Evolutionary conservation across 2,113 vertebrate genomes (phyloP).

Genomic region (Cephalopholis sonnerati): DNA sequence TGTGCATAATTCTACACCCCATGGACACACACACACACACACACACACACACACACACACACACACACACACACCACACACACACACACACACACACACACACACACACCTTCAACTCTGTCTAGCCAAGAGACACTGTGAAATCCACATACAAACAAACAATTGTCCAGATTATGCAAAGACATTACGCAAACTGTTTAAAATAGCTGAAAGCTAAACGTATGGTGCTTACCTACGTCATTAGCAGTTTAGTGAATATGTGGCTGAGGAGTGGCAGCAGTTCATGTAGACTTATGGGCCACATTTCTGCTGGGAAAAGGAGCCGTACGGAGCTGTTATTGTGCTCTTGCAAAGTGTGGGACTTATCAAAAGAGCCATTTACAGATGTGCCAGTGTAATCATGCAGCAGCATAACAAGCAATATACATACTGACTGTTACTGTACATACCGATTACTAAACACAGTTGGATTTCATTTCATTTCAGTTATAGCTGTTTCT

Average conservation of each 20-base stretch:
- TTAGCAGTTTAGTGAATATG: neutral
- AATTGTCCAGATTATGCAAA: slow-evolving; percentile 19
- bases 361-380: neutral
- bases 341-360: neutral
- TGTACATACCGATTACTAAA: too few species aligned
- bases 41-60: neutral
- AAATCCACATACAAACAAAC: slow-evolving; percentile 15
- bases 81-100: slow-evolving; percentile 14
- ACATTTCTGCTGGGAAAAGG: slow-evolving; percentile 7
- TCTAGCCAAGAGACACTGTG: neutral
- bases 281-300: neutral
- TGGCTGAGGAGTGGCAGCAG: neutral
- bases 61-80: neutral
- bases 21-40: neutral
- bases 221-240: slow-evolving; percentile 18
- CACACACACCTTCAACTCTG: neutral
- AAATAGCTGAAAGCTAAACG: slow-evolving; percentile 27
- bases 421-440: neutral
- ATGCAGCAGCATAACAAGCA: neutral
- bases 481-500: neutral
- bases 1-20: neutral
- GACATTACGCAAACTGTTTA: slow-evolving; percentile 15
- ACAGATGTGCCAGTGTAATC: neutral
- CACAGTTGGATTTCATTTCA: neutral
- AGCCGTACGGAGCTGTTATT: neutral